Percentiles rank a stretch among this genome's conserved stretches.
These are phyloP conservation scores for Oryzias sinensis DNA, from an alignment of 2,797 vertebrate genomes.

Conservation along the genomic window DNA sequence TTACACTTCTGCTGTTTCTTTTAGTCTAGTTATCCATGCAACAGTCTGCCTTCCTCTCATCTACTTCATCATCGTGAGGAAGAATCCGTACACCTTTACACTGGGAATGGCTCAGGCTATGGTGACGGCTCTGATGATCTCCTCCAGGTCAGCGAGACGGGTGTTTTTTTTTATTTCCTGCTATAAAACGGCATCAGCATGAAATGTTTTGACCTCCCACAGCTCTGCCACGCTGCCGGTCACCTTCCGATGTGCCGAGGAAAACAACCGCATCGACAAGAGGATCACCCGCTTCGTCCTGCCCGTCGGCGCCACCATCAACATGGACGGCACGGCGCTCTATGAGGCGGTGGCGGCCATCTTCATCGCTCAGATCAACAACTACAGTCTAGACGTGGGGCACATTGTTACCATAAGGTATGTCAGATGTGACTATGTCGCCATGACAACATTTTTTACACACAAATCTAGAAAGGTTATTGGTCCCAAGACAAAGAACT, in stretches of 20 bases:
- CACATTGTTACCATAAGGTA: constrained; percentile 96
- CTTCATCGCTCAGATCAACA: constrained; percentile 94
- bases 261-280: constrained; percentile 92
- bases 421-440: background rate
- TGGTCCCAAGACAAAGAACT: too few species aligned
- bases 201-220: background rate
- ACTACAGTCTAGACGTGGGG: constrained; percentile 85
- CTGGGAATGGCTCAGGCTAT: constrained; percentile 96
- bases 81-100: constrained; percentile 91
- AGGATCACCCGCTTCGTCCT: constrained; percentile 96
- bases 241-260: constrained; percentile 95
- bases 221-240: constrained; percentile 96
- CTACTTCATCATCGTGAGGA: constrained; percentile 90
- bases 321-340: constrained; percentile 97
- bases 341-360: constrained; percentile 96
- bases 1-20: background rate
- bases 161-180: background rate
- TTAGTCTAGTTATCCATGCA: constrained; percentile 91
- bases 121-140: constrained; percentile 97
- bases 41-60: constrained; percentile 87
- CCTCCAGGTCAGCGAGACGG: constrained; percentile 86
- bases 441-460: too few species aligned
- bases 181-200: background rate
- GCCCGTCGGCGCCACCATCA: constrained; percentile 95
- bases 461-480: too few species aligned